These are phyloP conservation scores for Cheilosia vulpina DNA, from an alignment of 2,888 invertebrate species.

Conservation along the genomic window DNA sequence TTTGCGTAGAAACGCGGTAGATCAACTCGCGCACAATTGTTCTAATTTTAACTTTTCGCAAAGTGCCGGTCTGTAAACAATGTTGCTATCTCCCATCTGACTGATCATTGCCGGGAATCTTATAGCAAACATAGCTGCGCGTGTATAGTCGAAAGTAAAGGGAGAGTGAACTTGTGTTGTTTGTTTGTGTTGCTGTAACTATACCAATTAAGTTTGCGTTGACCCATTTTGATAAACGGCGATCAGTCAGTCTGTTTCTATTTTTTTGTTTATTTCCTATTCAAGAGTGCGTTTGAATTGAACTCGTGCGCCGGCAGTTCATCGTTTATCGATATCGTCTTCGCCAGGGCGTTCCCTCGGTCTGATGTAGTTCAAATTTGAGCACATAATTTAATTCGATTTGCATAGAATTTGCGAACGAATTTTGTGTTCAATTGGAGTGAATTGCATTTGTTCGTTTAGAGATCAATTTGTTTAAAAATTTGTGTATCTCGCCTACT, in stretches of 20 bases:
- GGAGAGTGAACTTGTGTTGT: slow-evolving; percentile 26
- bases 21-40: neutral
- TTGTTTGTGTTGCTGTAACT: slow-evolving; percentile 20
- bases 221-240: slow-evolving; percentile 57
- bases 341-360: neutral
- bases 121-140: neutral
- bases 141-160: slow-evolving; percentile 5
- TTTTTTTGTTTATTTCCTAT: neutral
- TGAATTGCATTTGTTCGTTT: slow-evolving; percentile 29
- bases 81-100: neutral
- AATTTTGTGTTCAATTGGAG: slow-evolving; percentile 40
- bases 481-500: neutral
- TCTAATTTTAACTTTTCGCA: slow-evolving; percentile 24
- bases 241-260: slow-evolving; percentile 16
- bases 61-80: slow-evolving; percentile 1
- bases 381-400: slow-evolving; percentile 48
- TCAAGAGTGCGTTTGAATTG: slow-evolving; percentile 8
- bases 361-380: slow-evolving; percentile 7
- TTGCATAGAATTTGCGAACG: slow-evolving; percentile 39
- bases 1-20: neutral
- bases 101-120: neutral
- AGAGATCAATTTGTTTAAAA: slow-evolving; percentile 33
- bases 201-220: slow-evolving; percentile 42
- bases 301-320: slow-evolving; percentile 21
- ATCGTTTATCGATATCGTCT: slow-evolving; percentile 30